phyloP scores from a whole-genome alignment of 2,797 vertebrate genomes.

The Tauraco hartlaubi region DNA sequence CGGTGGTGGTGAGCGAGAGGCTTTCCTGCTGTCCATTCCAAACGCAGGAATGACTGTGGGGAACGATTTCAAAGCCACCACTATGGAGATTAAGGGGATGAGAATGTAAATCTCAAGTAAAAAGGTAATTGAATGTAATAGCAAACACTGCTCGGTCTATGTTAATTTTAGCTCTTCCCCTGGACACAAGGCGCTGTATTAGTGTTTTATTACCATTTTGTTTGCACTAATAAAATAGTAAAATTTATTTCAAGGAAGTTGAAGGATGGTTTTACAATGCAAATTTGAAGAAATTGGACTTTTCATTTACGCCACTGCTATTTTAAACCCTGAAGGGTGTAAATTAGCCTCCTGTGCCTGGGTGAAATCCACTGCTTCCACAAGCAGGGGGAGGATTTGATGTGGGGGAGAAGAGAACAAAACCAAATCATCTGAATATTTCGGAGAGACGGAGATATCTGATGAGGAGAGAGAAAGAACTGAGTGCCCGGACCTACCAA shows the following conservation, averaged over 20 bases:
- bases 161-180: slow-evolving; percentile 90
- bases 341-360: slow-evolving; percentile 81
- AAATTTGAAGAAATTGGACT: slow-evolving; percentile 90
- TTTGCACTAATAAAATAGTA: slow-evolving; percentile 91
- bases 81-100: slow-evolving; percentile 86
- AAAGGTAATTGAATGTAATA: slow-evolving; percentile 91
- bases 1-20: background rate
- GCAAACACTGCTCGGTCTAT: slow-evolving; percentile 86
- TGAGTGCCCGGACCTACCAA: background rate
- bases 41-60: slow-evolving; percentile 52
- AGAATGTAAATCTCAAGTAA: slow-evolving; percentile 90
- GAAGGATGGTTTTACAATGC: slow-evolving; percentile 90
- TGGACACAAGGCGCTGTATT: slow-evolving; percentile 88
- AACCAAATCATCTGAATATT: slow-evolving; percentile 64
- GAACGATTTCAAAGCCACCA: slow-evolving; percentile 81
- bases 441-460: slow-evolving; percentile 46
- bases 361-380: slow-evolving; percentile 63
- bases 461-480: background rate
- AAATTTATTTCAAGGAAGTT: slow-evolving; percentile 90
- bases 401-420: slow-evolving; percentile 50
- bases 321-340: slow-evolving; percentile 84
- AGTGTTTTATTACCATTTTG: slow-evolving; percentile 90
- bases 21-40: slow-evolving; percentile 23
- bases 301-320: slow-evolving; percentile 87
- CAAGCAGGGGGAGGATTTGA: slow-evolving; percentile 60